Conservation (phyloP, 2,113 vertebrate species). For the Pachypanchax playfairii region DNA sequence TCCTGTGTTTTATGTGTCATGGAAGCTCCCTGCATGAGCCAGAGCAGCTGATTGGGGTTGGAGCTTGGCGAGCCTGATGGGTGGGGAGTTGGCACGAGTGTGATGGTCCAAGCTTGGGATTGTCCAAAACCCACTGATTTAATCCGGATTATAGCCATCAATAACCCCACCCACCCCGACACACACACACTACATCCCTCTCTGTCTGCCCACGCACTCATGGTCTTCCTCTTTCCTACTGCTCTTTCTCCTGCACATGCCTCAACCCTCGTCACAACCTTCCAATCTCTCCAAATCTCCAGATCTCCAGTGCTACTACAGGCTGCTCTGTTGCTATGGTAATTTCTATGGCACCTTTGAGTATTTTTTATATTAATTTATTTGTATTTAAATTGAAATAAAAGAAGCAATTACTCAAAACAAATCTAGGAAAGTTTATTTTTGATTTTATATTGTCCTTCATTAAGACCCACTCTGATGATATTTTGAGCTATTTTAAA, state of each 20-base stretch:
- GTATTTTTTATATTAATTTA: no score
- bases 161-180: slow-evolving; percentile 50
- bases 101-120: slow-evolving; percentile 60
- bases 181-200: slow-evolving; percentile 10
- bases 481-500: no score
- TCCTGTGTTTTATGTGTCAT: slow-evolving; percentile 51
- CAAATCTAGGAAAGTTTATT: slow-evolving; percentile 56
- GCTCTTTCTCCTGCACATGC: slow-evolving; percentile 48
- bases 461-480: no score
- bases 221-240: slow-evolving; percentile 36
- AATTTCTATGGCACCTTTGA: slow-evolving; percentile 12
- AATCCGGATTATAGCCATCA: slow-evolving; percentile 76
- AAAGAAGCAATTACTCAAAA: slow-evolving; percentile 19
- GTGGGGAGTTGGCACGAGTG: slow-evolving; percentile 50
- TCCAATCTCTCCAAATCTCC: slow-evolving; percentile 7
- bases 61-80: slow-evolving; percentile 54
- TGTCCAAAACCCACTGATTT: slow-evolving; percentile 72
- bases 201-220: slow-evolving; percentile 18
- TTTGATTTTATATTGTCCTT: slow-evolving; percentile 30
- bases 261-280: slow-evolving; percentile 36
- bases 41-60: slow-evolving; percentile 62
- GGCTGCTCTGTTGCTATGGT: slow-evolving; percentile 50
- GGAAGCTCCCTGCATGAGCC: slow-evolving; percentile 71
- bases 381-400: no score
- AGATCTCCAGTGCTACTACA: background rate